Conservation (phyloP, 2,888 invertebrate species). For the Chloromyia formosa region DNA sequence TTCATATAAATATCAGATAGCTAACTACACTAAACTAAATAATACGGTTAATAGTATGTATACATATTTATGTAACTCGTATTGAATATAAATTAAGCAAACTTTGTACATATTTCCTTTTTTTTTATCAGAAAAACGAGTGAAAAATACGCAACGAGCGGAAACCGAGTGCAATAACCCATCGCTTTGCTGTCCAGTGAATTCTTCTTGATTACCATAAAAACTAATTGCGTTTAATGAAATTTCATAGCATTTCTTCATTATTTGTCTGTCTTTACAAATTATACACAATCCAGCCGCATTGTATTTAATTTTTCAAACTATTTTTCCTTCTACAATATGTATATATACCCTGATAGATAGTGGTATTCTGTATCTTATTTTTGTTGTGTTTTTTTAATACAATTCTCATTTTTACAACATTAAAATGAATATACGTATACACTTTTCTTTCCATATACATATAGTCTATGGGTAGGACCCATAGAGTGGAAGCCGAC, state of each 20-base stretch:
- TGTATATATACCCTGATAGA: too few species aligned
- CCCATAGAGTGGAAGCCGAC: constrained; percentile 17
- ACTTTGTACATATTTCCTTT: not conserved
- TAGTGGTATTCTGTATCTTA: not conserved
- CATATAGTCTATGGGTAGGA: not conserved
- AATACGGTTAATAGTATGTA: too few species aligned
- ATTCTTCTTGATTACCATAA: constrained; percentile 41
- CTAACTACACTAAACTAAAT: too few species aligned
- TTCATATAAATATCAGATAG: too few species aligned
- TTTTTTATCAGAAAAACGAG: constrained; percentile 8
- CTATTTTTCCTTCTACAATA: too few species aligned
- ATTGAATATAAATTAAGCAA: too few species aligned
- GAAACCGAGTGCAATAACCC: constrained; percentile 39
- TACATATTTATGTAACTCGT: too few species aligned
- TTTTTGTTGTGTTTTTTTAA: constrained; percentile 12
- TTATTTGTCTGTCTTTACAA: constrained; percentile 42
- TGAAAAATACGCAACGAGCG: constrained; percentile 35
- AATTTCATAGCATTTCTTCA: constrained; percentile 44
- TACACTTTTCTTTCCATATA: too few species aligned
- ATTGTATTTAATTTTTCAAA: constrained; percentile 40
- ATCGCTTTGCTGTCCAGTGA: constrained; percentile 16
- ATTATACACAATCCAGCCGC: constrained; percentile 17
- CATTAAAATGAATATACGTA: constrained; percentile 32
- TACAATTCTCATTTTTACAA: constrained; percentile 38
- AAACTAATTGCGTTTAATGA: constrained; percentile 43